A percentile compares a stretch with the other conserved stretches of the same genome.
phyloP scores from a whole-genome alignment of 1,140 invertebrate species.

The Heliconius hermathena region DNA sequence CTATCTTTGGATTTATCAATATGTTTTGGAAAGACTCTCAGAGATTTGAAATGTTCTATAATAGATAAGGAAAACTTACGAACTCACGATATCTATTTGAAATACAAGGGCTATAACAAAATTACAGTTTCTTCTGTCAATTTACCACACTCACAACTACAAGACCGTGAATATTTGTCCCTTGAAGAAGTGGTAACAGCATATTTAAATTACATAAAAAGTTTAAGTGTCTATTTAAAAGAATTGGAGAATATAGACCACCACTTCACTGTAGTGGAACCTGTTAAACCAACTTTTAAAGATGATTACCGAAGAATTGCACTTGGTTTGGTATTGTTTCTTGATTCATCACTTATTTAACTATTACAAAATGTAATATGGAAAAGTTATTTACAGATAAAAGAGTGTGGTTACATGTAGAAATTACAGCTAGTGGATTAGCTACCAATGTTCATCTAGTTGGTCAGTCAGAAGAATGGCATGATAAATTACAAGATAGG shows the following conservation, averaged over 20 bases:
- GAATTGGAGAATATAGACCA: slow-evolving; percentile 62
- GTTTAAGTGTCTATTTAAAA: slow-evolving; percentile 56
- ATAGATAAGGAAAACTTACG: slow-evolving; percentile 47
- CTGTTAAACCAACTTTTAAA: slow-evolving; percentile 57
- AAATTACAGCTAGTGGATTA: slow-evolving; percentile 59
- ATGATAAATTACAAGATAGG: slow-evolving; percentile 56
- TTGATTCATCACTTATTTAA: not conserved
- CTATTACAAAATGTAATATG: not conserved
- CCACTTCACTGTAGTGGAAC: slow-evolving; percentile 60
- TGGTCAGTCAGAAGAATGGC: slow-evolving; percentile 54
- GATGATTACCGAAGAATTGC: slow-evolving; percentile 65
- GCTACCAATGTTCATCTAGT: slow-evolving; percentile 63
- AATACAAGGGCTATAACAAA: slow-evolving; percentile 52
- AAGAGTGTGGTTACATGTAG: slow-evolving; percentile 64
- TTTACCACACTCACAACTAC: slow-evolving; percentile 51
- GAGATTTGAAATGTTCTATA: slow-evolving; percentile 58
- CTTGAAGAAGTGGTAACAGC: slow-evolving; percentile 52
- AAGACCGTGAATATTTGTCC: slow-evolving; percentile 53
- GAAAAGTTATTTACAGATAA: slow-evolving; percentile 48
- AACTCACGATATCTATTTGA: slow-evolving; percentile 55
- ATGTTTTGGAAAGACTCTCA: slow-evolving; percentile 61
- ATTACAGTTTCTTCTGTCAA: slow-evolving; percentile 45
- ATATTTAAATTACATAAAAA: slow-evolving; percentile 50
- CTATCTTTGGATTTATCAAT: slow-evolving; percentile 32
- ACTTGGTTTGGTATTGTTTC: slow-evolving; percentile 46